Conservation (phyloP, 2,113 vertebrate genomes). For the Chascanopsetta lugubris region DNA sequence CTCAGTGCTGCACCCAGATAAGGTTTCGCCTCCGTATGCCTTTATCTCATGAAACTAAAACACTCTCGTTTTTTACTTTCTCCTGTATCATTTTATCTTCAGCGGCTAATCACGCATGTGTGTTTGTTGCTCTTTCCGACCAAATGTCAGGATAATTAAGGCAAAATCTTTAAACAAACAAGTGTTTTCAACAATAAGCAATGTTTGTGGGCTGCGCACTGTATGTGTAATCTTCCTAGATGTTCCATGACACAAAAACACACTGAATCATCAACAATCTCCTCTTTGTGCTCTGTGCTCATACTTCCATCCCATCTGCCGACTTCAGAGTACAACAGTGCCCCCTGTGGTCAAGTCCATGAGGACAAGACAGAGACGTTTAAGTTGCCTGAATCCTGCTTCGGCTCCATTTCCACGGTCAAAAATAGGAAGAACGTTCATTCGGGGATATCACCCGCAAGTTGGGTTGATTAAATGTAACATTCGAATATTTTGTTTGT, state of each 20-base stretch:
- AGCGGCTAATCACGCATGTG: background rate
- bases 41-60: constrained; percentile 61
- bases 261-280: constrained; percentile 57
- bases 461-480: no score
- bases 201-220: background rate
- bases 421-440: background rate
- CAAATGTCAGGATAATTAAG: constrained; percentile 42
- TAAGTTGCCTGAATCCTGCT: background rate
- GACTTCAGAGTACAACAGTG: constrained; percentile 66
- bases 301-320: constrained; percentile 33
- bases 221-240: constrained; percentile 35
- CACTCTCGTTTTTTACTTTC: background rate
- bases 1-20: constrained; percentile 63
- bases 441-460: no score
- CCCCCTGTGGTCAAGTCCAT: constrained; percentile 65
- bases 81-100: constrained; percentile 6
- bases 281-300: constrained; percentile 59
- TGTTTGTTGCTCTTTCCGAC: constrained; percentile 23
- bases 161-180: constrained; percentile 37
- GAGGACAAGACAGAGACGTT: constrained; percentile 16
- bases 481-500: constrained; percentile 53
- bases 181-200: constrained; percentile 47
- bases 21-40: constrained; percentile 72
- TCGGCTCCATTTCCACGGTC: constrained; percentile 16
- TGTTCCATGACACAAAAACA: constrained; percentile 58